Percentiles rank a stretch among this genome's conserved stretches.
Conservation (phyloP, 2,888 invertebrate species). For the Phyllotreta striolata region DNA sequence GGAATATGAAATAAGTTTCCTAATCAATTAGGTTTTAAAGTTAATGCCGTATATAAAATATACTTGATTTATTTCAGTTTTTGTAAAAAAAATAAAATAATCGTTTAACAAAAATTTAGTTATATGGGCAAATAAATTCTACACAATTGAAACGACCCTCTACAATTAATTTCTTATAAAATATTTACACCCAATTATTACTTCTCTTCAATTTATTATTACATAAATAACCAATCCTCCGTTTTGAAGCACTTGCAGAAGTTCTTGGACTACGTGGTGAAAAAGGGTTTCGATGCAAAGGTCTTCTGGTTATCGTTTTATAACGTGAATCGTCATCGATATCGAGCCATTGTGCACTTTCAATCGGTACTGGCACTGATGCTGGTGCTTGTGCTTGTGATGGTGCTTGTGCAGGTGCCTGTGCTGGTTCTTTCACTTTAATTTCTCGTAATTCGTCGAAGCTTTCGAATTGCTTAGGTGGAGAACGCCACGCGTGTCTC, state of each 20-base stretch:
- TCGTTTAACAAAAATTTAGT: no score
- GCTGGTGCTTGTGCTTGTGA: no score
- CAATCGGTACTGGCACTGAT: neutral
- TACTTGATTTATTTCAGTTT: no score
- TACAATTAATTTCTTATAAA: neutral
- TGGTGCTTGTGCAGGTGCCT: no score
- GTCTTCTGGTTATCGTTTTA: neutral
- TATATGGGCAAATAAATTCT: no score
- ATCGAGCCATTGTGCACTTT: conserved; percentile 8
- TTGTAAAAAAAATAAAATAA: no score
- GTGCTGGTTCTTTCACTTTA: neutral
- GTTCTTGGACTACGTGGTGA: neutral
- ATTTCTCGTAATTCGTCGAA: conserved; percentile 1
- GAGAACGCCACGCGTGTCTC: neutral
- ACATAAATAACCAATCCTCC: neutral
- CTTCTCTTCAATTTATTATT: conserved; percentile 1
- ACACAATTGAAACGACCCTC: no score
- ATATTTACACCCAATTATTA: conserved; percentile 1
- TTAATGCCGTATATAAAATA: no score
- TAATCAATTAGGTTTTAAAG: no score
- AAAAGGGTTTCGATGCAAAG: neutral
- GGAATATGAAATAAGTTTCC: no score
- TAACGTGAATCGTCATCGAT: conserved; percentile 7
- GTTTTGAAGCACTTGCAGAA: neutral
- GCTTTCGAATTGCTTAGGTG: neutral